Evolutionary conservation across 2,888 invertebrate species (phyloP), one percentile per base, ranked within the genome.

Genomic region (Pseudolycoriella hygida): DNA sequence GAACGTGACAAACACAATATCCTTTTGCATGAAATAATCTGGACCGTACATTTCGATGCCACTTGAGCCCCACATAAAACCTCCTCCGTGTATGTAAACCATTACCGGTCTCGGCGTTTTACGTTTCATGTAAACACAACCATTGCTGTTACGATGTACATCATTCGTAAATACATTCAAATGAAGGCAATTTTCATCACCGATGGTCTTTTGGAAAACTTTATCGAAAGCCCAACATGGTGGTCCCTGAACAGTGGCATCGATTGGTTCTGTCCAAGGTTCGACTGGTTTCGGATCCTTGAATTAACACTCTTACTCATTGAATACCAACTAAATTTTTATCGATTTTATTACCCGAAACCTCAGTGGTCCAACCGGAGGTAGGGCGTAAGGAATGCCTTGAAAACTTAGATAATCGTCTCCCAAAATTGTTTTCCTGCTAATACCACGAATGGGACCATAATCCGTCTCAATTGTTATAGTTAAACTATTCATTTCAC

Each of bases 141-240:
- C 25, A 25, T 25, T 8, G 4, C 25, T 25, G 4, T 25, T 25
- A 8, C 25, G 25, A 25, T 25, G 25, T 6, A 25, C 25, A 48
- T 60, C 55, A 45, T 57, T 61, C 8, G 60, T 59, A 31, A 57
- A 65, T 0, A 72, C 66, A 56, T 71, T 72, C n/a, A 72, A 51
- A 52, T 68, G 67, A 3, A 72, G 53, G 49, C 72, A 73, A 53
- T 73, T 70, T 55, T 73, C 73, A 2, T 61, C 57, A 25, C 72
- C 72, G 8, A 66, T 57, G 42, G 57, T 56, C 48, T 62, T 60
- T 11, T 59, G 52, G 32, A 57, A 55, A 15, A 63, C 51, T 32
- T 56, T 50, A 51, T 64, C 57, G 25, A 25, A 25, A 2, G 55
- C 53, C 48, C 68, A 65, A 45, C 63, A 50, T 12, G 62, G 62